These are phyloP conservation scores for Chloroclystis v-ata DNA, from an alignment of 2,888 invertebrate species.

Conservation along the genomic window DNA sequence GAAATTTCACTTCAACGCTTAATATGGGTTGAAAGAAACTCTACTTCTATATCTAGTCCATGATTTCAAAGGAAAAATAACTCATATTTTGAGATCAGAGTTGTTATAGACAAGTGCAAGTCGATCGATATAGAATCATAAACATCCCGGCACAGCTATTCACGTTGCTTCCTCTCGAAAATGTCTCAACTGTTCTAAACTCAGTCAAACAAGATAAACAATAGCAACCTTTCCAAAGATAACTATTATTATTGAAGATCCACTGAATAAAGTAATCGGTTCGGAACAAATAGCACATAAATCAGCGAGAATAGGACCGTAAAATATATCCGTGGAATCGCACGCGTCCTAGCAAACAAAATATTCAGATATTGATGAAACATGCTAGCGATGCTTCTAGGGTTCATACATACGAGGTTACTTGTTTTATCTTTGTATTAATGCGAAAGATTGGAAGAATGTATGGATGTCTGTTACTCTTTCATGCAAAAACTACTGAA, in stretches of 20 bases:
- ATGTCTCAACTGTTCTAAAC: not conserved
- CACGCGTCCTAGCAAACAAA: conserved; percentile 13
- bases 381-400: conserved; percentile 6
- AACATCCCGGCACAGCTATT: too few relatives aligned
- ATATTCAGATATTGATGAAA: conserved; percentile 17
- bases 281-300: conserved; percentile 14
- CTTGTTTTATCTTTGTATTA: too few relatives aligned
- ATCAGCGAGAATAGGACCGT: conserved; percentile 13
- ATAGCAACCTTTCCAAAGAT: not conserved
- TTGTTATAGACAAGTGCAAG: too few relatives aligned
- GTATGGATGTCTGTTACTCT: too few relatives aligned
- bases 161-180: not conserved
- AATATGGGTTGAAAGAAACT: too few relatives aligned
- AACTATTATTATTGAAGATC: conserved; percentile 7
- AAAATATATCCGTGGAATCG: conserved; percentile 13
- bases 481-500: too few relatives aligned
- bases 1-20: too few relatives aligned
- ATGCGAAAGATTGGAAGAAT: too few relatives aligned
- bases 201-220: not conserved
- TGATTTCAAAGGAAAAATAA: too few relatives aligned
- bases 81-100: too few relatives aligned
- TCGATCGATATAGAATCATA: too few relatives aligned
- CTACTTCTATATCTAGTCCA: too few relatives aligned
- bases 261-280: conserved; percentile 8
- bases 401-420: not conserved